A percentile compares a stretch with the other conserved stretches of the same genome.
phyloP scores from a whole-genome alignment of 30 jellyfish, hydroid and myxozoan genomes.

The Turritopsis rubra region DNA sequence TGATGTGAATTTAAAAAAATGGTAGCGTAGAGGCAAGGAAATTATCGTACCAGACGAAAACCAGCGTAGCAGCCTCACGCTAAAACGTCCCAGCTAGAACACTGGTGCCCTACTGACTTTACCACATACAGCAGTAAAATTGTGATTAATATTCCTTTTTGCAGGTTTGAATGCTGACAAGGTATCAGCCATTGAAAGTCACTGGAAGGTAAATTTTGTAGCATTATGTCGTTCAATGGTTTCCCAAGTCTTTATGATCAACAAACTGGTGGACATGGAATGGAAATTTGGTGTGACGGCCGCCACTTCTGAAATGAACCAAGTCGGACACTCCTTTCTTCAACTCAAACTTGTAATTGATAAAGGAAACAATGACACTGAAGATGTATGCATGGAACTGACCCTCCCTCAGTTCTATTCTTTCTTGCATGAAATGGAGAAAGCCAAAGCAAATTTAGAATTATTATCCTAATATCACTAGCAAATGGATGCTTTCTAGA shows the following conservation, averaged over 20 bases:
- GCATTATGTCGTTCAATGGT: slow-evolving; percentile 54
- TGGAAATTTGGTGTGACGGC: slow-evolving; percentile 96
- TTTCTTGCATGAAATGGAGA: slow-evolving; percentile 88
- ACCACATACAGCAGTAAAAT: no score
- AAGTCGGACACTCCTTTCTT: slow-evolving; percentile 64
- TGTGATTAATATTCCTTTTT: no score
- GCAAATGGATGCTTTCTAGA: not conserved
- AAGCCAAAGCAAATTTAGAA: slow-evolving; percentile 68
- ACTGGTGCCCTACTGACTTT: no score
- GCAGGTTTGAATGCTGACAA: slow-evolving; percentile 44
- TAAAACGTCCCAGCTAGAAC: no score
- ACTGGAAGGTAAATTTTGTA: slow-evolving; percentile 48
- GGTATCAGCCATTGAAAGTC: slow-evolving; percentile 20
- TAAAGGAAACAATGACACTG: slow-evolving; percentile 56
- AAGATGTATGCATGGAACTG: slow-evolving; percentile 59
- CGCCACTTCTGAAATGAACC: slow-evolving; percentile 62
- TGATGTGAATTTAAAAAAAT: no score
- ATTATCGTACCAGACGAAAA: no score
- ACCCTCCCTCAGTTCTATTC: slow-evolving; percentile 78
- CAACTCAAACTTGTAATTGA: slow-evolving; percentile 69
- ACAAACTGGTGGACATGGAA: slow-evolving; percentile 84
- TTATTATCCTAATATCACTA: slow-evolving; percentile 13
- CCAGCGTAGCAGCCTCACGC: no score
- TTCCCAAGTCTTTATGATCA: slow-evolving; percentile 51
- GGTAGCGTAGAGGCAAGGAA: no score